Base-by-base conservation (phyloP, 1,140 invertebrate genomes). In the Berghia stephanieae region DNA sequence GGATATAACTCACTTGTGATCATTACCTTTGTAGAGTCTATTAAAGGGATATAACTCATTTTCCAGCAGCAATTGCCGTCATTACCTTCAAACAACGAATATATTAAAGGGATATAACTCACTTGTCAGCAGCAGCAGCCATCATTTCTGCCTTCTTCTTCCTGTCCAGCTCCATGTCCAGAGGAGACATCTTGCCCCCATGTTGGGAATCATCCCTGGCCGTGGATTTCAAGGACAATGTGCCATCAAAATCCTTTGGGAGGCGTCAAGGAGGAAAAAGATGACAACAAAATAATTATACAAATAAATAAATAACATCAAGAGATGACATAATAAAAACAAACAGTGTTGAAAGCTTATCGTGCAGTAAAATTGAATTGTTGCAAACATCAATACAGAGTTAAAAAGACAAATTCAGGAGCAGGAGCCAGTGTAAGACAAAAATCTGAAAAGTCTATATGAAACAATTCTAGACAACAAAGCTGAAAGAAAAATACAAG, bases 101-200 rank as follows among this genome's bases (percentile, higher is more conserved):
- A 34, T 18, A 6, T 42, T 2, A n/a, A 49, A n/a, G 34, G 34
- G 0, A 24, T 38, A 36, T 31, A 34, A 79, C 74, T 66, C 79
- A 88, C 87, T 80, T 88, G 80, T 88, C 86, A 49, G 86, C 86
- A 69, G 86, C 84, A 57, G 67, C 77, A 27, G 87, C 86, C 4
- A 81, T 77, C 44, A 85, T 70, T 34, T 86, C 87, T 34, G 85
- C 84, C 57, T 83, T 82, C 57, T 79, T 73, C 80, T 83, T 86
- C 40, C 85, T 79, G 18, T 87, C 86, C 46, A 80, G 79, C 27
- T 81, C 46, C 24, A 67, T 46, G 13, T 84, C 83, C 27, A 83
- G 66, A 3, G 85, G 86, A 38, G 82, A 85, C n/a, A 85, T 74
- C 55, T 85, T 86, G 27, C 83, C 82, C 18, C 68, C 38, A 2